Percentiles rank a stretch among this genome's conserved stretches.
phyloP scores from a whole-genome alignment of 2,797 vertebrate genomes.

The Pipistrellus nathusii region DNA sequence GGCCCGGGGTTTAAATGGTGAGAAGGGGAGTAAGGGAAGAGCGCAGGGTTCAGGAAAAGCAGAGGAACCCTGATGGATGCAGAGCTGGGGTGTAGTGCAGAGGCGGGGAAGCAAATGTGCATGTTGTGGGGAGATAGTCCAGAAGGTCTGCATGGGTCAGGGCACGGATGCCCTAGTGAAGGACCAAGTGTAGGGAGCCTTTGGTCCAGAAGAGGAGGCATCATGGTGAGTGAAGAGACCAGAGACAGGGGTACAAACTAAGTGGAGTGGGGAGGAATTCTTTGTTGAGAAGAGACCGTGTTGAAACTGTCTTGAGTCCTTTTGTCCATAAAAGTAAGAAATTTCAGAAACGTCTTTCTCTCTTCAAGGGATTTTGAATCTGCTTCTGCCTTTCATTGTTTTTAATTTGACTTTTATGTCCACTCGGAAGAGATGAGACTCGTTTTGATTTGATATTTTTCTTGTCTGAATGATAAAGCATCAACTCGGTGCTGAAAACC shows the following conservation, averaged over 20 bases:
- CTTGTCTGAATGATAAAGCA: conserved; percentile 26
- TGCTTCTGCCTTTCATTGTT: conserved; percentile 35
- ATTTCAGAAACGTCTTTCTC: conserved; percentile 68
- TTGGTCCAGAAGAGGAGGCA: conserved; percentile 74
- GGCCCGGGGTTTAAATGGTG: conserved; percentile 52
- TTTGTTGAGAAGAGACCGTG: conserved; percentile 70
- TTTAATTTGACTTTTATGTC: conserved; percentile 64
- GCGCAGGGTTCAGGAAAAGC: conserved; percentile 24
- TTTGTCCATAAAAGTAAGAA: conserved; percentile 79
- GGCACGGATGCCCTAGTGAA: neutral
- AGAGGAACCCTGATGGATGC: neutral
- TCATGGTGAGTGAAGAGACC: conserved; percentile 75
- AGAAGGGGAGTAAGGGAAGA: conserved; percentile 8
- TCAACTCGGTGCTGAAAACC: conserved; percentile 11
- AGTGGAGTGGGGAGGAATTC: conserved; percentile 58
- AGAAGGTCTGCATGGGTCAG: conserved; percentile 47
- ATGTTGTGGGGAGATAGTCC: neutral
- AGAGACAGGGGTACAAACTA: conserved; percentile 29
- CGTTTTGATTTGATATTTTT: conserved; percentile 69
- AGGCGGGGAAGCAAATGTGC: neutral
- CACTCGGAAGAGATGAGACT: conserved; percentile 70
- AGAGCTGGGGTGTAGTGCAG: neutral
- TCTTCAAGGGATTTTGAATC: conserved; percentile 58
- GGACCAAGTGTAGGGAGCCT: conserved; percentile 54
- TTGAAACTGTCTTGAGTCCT: conserved; percentile 68